Evolutionary conservation across 2,888 invertebrate genomes (phyloP), one percentile per base, ranked within the genome.

Genomic region (Altica lythri): DNA sequence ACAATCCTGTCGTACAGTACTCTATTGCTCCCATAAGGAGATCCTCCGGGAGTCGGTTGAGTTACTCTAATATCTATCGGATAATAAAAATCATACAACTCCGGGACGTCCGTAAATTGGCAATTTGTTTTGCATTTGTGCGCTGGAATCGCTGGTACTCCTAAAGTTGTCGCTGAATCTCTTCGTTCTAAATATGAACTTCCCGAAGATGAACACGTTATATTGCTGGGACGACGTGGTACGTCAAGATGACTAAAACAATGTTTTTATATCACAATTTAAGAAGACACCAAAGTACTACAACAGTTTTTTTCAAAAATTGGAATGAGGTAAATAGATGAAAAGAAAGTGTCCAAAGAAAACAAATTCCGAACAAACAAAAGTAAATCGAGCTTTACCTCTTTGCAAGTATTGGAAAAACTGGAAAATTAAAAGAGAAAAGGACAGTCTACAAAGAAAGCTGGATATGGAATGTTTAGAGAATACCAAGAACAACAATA

Each of bases 121-220:
- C 78, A 72, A 68, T 78, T 65, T 57, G 72, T 61, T 69, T 74
- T 72, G 66, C 75, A 68, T 70, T 72, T 75, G 67, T 76, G 77
- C 62, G 79, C 75, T 42, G 81, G 79, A 48, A 79, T 72, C 63
- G 88, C 85, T 49, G 86, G 82, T 72, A 88, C 78, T 55, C 90
- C 88, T 30, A 70, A 59, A 9, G 66, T 65, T 59, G 90, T 86
- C 30, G 90, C 88, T 13, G 90, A 90, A 61, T 88, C 89, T 44
- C 91, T 83, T 44, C 90, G 82, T 74, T 91, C 91, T 71, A 91
- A 79, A 71, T 90, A 91, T 53, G 90, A 90, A 72, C 90, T 90
- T 54, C 88, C 90, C 27, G 90, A 89, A 71, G 90, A 90, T 65
- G 90, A 91, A 75, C 90, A 90, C 19, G 91, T 91, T 68, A 89